Conservation (phyloP, 1,140 invertebrate species). For the Camponotus pennsylvanicus region DNA sequence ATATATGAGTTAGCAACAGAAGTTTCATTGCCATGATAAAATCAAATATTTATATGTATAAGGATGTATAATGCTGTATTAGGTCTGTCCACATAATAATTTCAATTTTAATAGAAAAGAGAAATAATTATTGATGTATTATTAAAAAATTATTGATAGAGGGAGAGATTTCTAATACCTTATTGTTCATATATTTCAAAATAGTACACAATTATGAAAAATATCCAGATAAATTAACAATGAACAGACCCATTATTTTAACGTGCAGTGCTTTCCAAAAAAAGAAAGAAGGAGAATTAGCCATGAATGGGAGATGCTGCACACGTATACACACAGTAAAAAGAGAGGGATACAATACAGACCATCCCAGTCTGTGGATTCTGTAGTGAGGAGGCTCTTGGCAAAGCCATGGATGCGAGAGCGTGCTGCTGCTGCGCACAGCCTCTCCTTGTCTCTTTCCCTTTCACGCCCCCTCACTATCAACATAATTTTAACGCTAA, state of each 20-base stretch:
- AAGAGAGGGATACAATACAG: constrained; percentile 79
- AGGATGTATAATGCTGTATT: background rate
- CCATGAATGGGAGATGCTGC: constrained; percentile 1
- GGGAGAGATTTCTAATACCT: background rate
- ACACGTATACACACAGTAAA: constrained; percentile 47
- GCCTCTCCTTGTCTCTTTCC: constrained; percentile 84
- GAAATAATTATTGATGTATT: background rate
- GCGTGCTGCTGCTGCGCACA: constrained; percentile 86
- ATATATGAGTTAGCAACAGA: constrained; percentile 27
- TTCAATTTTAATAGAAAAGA: background rate
- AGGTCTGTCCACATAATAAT: background rate
- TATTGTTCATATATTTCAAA: background rate
- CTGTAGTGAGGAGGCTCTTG: constrained; percentile 86
- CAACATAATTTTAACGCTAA: constrained; percentile 84
- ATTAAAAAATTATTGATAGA: no score
- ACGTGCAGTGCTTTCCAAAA: constrained; percentile 7
- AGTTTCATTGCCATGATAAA: constrained; percentile 3
- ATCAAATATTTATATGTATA: constrained; percentile 19
- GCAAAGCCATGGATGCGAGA: constrained; percentile 87
- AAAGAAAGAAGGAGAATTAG: background rate
- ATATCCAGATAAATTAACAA: background rate
- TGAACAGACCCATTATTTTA: background rate
- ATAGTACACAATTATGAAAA: background rate
- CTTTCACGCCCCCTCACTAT: constrained; percentile 85
- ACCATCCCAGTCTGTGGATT: constrained; percentile 85